These are phyloP conservation scores for Argyrosomus regius DNA, from an alignment of 2,797 vertebrate species.

Conservation along the genomic window DNA sequence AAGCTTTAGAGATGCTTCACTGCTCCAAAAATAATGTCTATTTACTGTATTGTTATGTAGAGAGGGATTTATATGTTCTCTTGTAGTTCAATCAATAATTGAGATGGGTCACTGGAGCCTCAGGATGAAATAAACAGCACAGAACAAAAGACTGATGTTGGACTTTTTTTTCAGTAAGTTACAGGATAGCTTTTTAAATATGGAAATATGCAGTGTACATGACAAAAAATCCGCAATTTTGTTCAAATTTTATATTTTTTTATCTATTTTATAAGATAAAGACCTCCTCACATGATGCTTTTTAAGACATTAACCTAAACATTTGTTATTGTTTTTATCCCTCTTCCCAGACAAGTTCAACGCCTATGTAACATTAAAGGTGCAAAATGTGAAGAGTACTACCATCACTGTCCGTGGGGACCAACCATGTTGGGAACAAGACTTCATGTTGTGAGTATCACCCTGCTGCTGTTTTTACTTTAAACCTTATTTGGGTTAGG, in stretches of 20 bases:
- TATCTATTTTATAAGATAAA: background rate
- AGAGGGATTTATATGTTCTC: conserved; percentile 2
- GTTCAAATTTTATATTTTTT: background rate
- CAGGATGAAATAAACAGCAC: background rate
- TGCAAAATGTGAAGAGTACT: conserved; percentile 98
- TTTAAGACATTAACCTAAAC: background rate
- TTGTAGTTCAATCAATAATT: conserved; percentile 6
- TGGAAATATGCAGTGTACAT: background rate
- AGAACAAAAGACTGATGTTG: background rate
- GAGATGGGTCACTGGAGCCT: background rate
- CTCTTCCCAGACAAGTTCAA: conserved; percentile 93
- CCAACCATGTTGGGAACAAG: conserved; percentile 98
- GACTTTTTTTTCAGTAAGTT: background rate
- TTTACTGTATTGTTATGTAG: background rate
- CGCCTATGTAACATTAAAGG: conserved; percentile 95
- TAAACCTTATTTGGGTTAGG: too few species aligned
- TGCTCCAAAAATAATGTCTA: conserved; percentile 2
- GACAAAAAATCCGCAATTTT: background rate
- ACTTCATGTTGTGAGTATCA: conserved; percentile 98
- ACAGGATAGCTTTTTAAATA: background rate
- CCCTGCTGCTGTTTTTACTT: background rate
- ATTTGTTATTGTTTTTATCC: background rate
- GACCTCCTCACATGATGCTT: background rate
- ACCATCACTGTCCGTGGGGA: conserved; percentile 94
- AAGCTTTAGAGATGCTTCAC: conserved; percentile 13